Base-by-base conservation (phyloP, 2,113 vertebrate species). In the Clarias macrocephalus region DNA sequence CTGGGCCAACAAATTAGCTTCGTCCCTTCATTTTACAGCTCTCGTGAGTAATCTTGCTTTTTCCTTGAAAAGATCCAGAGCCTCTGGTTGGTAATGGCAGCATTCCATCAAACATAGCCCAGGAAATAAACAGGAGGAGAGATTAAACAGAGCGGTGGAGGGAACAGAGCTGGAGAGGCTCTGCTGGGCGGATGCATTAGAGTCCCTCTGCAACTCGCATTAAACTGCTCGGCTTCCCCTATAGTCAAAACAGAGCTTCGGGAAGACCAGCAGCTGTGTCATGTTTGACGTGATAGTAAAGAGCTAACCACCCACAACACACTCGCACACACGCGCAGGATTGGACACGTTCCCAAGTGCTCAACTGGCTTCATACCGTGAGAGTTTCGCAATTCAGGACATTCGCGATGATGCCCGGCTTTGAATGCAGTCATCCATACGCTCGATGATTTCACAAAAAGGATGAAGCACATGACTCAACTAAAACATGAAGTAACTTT, bases 231-330 rank as follows among this genome's bases (percentile, higher is more conserved):
- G 23, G 82, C 83, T 91, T 93, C 92, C 88, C 87, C 70, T 85
- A 90, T 37, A 91, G 90, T 92, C 89, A 91, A 90, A 94, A 93
- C 90, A 92, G 77, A 89, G 88, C 88, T 88, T 80, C 88, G 88
- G 79, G 91, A 72, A 85, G 84, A 82, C 42, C 72, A 21, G 86
- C 91, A 93, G 91, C 91, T 93, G 91, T 86, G 37, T 86, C 85
- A 80, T 86, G 88, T 82, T 91, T 89, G 89, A 90, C 80, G 86
- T 75, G n/a, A 85, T 88, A 87, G 91, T 91, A 91, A 92, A 87
- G 77, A 11, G 73, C 77, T 86, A 80, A 86, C 63, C 56, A 86
- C 30, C 81, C 60, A 65, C 54, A 37, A 37, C 56, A 65, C 15
- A 56, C 82, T 5, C 25, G 48, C 62, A 48, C 84, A 79, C 70